phyloP scores from a whole-genome alignment of 37 sponge, comb jelly and placozoan genomes.

The Amphimedon queenslandica region DNA sequence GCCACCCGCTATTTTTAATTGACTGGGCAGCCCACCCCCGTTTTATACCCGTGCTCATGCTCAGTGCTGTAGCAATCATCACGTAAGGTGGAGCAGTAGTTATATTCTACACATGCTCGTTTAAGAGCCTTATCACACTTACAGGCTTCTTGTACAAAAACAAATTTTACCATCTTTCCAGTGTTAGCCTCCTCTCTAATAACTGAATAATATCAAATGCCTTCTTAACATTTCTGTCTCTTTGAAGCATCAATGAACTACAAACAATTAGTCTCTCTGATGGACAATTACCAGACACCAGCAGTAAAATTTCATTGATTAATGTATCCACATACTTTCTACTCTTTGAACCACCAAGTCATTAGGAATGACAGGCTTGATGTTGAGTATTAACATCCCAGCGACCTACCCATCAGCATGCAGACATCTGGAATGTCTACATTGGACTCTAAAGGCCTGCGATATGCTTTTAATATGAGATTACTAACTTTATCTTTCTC shows the following conservation, averaged over 20 bases:
- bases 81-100: no score
- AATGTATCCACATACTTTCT: background rate
- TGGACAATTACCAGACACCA: background rate
- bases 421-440: background rate
- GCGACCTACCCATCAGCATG: background rate
- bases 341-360: background rate
- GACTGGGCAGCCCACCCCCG: no score
- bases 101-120: no score
- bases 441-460: background rate
- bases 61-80: no score
- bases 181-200: background rate
- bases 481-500: background rate
- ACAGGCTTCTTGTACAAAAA: constrained; percentile 6
- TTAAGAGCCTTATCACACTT: constrained; percentile 11
- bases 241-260: constrained; percentile 13
- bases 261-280: constrained; percentile 9
- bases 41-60: no score
- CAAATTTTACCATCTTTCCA: constrained; percentile 1
- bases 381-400: background rate
- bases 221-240: constrained; percentile 5
- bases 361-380: background rate
- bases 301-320: background rate
- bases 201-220: constrained; percentile 9
- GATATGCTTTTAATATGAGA: background rate
- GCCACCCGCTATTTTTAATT: no score